A percentile compares a stretch with the other conserved stretches of the same genome.
Conservation (phyloP, 2,113 vertebrate species). For the Mirounga angustirostris region DNA sequence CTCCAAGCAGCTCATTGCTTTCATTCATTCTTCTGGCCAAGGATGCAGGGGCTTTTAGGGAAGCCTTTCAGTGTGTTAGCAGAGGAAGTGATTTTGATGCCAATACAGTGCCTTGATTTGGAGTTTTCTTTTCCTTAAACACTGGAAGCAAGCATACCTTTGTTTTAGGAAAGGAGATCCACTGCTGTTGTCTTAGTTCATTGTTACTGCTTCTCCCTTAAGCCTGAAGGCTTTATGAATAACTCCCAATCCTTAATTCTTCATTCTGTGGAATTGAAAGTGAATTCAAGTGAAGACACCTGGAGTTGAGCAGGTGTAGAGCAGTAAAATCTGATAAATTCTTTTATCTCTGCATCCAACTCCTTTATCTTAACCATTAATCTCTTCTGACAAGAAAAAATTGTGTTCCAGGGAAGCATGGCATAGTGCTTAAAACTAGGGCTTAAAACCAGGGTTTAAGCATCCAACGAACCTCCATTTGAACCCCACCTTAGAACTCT, state of each 20-base stretch:
- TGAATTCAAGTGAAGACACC: background rate
- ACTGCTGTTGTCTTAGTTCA: background rate
- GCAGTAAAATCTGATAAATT: constrained; percentile 15
- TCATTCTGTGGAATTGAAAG: background rate
- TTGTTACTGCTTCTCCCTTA: background rate
- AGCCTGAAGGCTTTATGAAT: background rate
- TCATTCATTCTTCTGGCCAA: background rate
- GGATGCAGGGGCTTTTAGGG: background rate
- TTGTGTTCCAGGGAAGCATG: background rate
- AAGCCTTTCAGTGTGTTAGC: background rate
- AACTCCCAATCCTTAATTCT: background rate
- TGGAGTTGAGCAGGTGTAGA: background rate
- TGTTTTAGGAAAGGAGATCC: background rate
- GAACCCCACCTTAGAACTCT: background rate
- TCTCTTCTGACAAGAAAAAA: background rate
- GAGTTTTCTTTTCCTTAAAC: background rate
- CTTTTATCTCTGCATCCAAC: background rate
- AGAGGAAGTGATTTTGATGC: background rate
- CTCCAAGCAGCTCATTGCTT: background rate
- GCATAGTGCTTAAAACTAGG: background rate
- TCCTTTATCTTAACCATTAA: constrained; percentile 16
- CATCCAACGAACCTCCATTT: background rate
- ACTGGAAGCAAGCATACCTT: background rate
- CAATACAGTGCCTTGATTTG: background rate
- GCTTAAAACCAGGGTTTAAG: background rate